These are phyloP conservation scores for Podabrus alpinus DNA, from an alignment of 2,888 invertebrate genomes.

Conservation along the genomic window DNA sequence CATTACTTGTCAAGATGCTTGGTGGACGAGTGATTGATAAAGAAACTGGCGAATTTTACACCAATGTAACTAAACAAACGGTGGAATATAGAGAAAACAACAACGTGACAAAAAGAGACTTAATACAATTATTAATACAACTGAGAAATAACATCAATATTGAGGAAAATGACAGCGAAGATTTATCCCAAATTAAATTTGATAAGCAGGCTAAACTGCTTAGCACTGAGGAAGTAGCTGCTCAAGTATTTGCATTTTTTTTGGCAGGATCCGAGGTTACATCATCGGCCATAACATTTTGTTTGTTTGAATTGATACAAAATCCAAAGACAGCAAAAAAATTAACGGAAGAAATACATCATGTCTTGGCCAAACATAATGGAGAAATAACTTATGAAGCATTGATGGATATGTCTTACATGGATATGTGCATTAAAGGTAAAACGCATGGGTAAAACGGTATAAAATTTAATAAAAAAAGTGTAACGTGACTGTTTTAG, in stretches of 20 bases:
- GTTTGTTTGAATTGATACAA: too few species aligned
- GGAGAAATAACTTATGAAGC: constrained; percentile 56
- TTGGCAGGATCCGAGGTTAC: constrained; percentile 52
- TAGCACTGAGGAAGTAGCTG: constrained; percentile 23
- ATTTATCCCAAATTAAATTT: neutral
- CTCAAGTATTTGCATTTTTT: constrained; percentile 43
- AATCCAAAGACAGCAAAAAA: constrained; percentile 55
- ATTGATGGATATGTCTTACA: constrained; percentile 56
- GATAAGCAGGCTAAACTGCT: neutral
- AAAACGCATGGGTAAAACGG: constrained; percentile 38
- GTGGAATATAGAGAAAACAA: neutral
- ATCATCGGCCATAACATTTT: constrained; percentile 53
- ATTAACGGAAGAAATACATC: constrained; percentile 52
- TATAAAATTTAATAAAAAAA: neutral
- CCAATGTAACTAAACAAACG: neutral
- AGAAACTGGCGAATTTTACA: neutral
- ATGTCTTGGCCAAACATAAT: constrained; percentile 48
- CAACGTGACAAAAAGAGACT: neutral
- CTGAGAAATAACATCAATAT: neutral
- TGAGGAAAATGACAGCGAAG: neutral
- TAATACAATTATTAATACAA: neutral
- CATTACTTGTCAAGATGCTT: neutral
- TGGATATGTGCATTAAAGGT: constrained; percentile 54
- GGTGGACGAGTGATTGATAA: neutral
- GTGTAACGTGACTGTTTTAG: constrained; percentile 29